phyloP scores from a whole-genome alignment of 1,140 invertebrate genomes.

The Drosophila ironensis region DNA sequence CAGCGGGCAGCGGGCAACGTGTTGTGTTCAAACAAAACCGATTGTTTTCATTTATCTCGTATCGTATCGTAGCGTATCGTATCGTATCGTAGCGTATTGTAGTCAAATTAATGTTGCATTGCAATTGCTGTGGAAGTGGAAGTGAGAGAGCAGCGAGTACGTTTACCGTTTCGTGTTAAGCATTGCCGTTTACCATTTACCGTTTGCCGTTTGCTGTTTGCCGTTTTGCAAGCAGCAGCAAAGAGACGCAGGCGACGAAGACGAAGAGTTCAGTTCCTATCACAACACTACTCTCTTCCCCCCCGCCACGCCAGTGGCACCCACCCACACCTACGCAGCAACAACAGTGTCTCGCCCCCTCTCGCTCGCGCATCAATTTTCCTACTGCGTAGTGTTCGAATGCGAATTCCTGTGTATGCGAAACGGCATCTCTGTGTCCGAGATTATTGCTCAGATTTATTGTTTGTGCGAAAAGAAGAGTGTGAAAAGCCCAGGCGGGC shows the following conservation, averaged over 20 bases:
- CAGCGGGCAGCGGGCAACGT: not conserved
- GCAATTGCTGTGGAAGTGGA: no score
- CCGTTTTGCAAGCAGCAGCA: no score
- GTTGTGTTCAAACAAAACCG: constrained; percentile 46
- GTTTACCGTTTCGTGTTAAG: constrained; percentile 3
- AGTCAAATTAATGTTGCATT: constrained; percentile 52
- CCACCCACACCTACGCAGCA: constrained; percentile 17
- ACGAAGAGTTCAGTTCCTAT: constrained; percentile 58
- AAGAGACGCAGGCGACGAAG: no score
- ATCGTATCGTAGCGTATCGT: no score
- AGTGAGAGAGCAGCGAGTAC: not conserved
- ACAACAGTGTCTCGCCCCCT: constrained; percentile 18
- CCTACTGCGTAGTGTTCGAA: constrained; percentile 30
- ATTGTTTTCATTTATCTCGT: constrained; percentile 65
- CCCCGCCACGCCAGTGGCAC: no score
- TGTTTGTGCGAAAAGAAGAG: constrained; percentile 28
- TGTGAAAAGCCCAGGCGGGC: constrained; percentile 37
- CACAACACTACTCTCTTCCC: no score
- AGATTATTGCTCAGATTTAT: constrained; percentile 32
- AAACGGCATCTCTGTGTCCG: constrained; percentile 7
- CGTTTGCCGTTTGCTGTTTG: no score
- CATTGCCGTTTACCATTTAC: no score
- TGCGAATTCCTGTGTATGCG: constrained; percentile 7
- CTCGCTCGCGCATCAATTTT: constrained; percentile 22
- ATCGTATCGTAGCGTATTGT: no score